phyloP scores from a whole-genome alignment of 2,113 vertebrate species.

The Tympanuchus pallidicinctus region DNA sequence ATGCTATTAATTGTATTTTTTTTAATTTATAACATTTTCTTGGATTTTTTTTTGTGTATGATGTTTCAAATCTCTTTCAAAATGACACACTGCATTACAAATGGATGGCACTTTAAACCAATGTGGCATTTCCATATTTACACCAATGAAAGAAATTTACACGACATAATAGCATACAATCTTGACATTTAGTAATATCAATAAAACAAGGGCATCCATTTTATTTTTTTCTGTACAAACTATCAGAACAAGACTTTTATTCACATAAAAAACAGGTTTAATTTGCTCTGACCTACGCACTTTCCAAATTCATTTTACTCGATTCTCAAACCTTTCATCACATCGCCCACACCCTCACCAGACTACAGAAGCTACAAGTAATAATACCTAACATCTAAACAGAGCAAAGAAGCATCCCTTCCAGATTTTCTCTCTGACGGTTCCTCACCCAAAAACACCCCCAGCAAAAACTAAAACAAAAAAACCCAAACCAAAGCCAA shows the following conservation, averaged over 20 bases:
- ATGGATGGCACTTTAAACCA: constrained; percentile 91
- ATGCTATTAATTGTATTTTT: constrained; percentile 78
- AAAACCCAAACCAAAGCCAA: not conserved
- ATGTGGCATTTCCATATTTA: constrained; percentile 93
- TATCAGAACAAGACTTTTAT: constrained; percentile 89
- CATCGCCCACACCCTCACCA: constrained; percentile 89
- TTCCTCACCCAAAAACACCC: constrained; percentile 50
- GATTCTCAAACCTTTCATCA: constrained; percentile 86
- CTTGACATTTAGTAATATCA: constrained; percentile 90
- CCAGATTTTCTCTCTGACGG: constrained; percentile 73
- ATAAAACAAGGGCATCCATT: constrained; percentile 87
- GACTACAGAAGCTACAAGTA: constrained; percentile 86
- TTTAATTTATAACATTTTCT: constrained; percentile 80
- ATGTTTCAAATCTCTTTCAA: constrained; percentile 77
- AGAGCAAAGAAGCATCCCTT: constrained; percentile 76
- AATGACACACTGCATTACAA: constrained; percentile 91
- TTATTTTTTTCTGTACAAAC: constrained; percentile 92
- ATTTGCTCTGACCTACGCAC: constrained; percentile 89
- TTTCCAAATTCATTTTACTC: constrained; percentile 81
- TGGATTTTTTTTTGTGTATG: constrained; percentile 58
- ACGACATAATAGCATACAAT: constrained; percentile 91
- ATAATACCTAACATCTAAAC: constrained; percentile 87
- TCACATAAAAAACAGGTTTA: constrained; percentile 82
- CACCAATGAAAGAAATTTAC: constrained; percentile 95
- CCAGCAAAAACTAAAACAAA: not conserved